phyloP scores from a whole-genome alignment of 1,140 invertebrate genomes.

The Panagrolaimus sp. region DNA sequence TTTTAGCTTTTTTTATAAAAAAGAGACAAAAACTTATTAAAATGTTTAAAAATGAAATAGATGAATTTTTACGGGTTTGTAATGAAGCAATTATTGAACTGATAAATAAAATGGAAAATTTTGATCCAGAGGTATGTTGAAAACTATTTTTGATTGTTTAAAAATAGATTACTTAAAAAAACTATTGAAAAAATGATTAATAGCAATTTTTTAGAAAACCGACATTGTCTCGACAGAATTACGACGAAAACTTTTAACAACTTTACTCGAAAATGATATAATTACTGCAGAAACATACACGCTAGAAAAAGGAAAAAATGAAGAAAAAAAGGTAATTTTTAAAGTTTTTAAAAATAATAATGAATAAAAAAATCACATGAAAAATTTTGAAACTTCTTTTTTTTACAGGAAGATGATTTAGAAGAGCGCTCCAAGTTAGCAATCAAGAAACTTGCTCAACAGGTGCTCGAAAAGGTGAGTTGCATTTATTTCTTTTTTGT shows the following conservation, averaged over 20 bases:
- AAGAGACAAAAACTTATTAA: too few species aligned
- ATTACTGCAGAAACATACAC: not conserved
- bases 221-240: not conserved
- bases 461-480: slow-evolving; percentile 10
- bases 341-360: not conserved
- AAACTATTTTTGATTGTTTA: not conserved
- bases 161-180: slow-evolving; percentile 5
- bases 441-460: slow-evolving; percentile 12
- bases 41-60: slow-evolving; percentile 1
- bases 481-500: not conserved
- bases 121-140: not conserved
- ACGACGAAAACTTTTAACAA: not conserved
- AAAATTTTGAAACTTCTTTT: not conserved
- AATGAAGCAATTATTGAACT: slow-evolving; percentile 5
- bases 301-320: not conserved
- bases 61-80: slow-evolving; percentile 3
- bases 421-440: not conserved
- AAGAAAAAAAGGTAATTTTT: not conserved
- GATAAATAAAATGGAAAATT: not conserved
- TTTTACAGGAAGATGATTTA: slow-evolving; percentile 2
- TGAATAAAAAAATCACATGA: not conserved
- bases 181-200: not conserved
- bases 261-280: slow-evolving; percentile 2
- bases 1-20: too few species aligned
- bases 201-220: slow-evolving; percentile 1